phyloP scores from a whole-genome alignment of 2,888 invertebrate genomes.

The Baccha elongata region DNA sequence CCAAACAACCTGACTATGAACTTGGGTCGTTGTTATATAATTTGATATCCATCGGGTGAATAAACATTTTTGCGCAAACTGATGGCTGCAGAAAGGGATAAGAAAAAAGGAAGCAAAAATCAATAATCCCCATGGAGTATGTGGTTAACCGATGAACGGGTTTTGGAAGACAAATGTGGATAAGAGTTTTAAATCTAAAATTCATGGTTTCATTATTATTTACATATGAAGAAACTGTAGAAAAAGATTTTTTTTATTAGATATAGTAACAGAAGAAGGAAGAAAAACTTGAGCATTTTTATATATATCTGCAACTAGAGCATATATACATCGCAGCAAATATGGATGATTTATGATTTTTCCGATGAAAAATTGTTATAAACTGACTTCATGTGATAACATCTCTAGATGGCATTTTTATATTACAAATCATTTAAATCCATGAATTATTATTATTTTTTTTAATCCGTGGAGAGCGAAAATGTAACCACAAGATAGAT shows the following conservation, averaged over 20 bases:
- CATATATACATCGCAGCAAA: too few relatives aligned
- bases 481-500: too few relatives aligned
- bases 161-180: slow-evolving; percentile 50
- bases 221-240: slow-evolving; percentile 31
- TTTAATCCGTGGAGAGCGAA: too few relatives aligned
- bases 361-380: too few relatives aligned
- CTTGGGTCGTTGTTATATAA: slow-evolving; percentile 29
- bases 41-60: slow-evolving; percentile 25
- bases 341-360: too few relatives aligned
- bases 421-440: too few relatives aligned
- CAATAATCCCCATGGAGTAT: slow-evolving; percentile 48
- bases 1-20: slow-evolving; percentile 20
- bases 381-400: too few relatives aligned
- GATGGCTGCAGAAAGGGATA: not conserved
- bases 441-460: too few relatives aligned
- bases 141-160: slow-evolving; percentile 56
- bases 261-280: too few relatives aligned
- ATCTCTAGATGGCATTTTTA: too few relatives aligned
- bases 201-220: slow-evolving; percentile 54
- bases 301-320: too few relatives aligned
- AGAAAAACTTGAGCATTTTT: too few relatives aligned
- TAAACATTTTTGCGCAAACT: slow-evolving; percentile 21
- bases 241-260: slow-evolving; percentile 10
- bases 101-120: slow-evolving; percentile 13
- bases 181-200: slow-evolving; percentile 46